These are phyloP conservation scores for Coenobita brevimanus DNA, from an alignment of 1,140 invertebrate genomes.

Conservation along the genomic window DNA sequence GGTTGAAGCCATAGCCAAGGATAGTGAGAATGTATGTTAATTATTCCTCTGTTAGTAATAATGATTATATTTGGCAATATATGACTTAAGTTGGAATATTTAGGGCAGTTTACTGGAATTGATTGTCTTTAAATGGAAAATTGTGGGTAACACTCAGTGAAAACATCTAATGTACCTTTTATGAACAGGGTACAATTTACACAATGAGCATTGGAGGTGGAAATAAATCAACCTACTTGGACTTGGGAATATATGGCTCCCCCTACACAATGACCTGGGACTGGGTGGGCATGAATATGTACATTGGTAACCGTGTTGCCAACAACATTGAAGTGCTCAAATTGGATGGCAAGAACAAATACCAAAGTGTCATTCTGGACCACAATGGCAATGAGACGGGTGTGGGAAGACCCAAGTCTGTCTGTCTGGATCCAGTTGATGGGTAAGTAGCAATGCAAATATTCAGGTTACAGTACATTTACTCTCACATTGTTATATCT, in stretches of 20 bases:
- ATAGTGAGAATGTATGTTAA: conserved; percentile 77
- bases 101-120: conserved; percentile 9
- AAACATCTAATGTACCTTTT: conserved; percentile 38
- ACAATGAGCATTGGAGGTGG: conserved; percentile 89
- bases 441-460: conserved; percentile 80
- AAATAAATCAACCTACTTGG: conserved; percentile 88
- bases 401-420: conserved; percentile 89
- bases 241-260: conserved; percentile 87
- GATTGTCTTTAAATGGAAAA: conserved; percentile 8
- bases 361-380: conserved; percentile 89
- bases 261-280: conserved; percentile 95
- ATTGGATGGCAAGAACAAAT: conserved; percentile 87
- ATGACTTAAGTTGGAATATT: too few relatives aligned
- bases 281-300: conserved; percentile 96
- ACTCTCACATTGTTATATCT: neutral
- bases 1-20: conserved; percentile 80
- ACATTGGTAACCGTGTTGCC: conserved; percentile 91
- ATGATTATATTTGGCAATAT: too few relatives aligned
- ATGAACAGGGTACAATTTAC: conserved; percentile 88
- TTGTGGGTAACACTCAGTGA: neutral
- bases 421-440: conserved; percentile 92
- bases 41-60: too few relatives aligned
- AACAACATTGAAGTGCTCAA: conserved; percentile 95
- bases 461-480: neutral
- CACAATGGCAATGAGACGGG: conserved; percentile 92